A percentile compares a stretch with the other conserved stretches of the same genome.
Evolutionary conservation across 2,797 vertebrate species (phyloP).

Genomic region (Acanthurus tractus): DNA sequence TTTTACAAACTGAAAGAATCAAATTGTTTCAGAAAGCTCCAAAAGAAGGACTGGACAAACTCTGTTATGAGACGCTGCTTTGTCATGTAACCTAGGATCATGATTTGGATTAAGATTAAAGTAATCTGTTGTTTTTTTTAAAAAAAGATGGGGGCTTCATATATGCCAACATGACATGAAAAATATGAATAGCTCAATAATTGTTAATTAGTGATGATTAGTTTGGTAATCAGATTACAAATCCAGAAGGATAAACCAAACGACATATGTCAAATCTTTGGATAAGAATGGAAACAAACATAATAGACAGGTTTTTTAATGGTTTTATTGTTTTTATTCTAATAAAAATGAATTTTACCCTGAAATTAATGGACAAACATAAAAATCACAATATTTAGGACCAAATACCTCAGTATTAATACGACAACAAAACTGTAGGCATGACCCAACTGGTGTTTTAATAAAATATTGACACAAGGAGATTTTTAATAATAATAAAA

Average conservation of each 20-base stretch:
- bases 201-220: background rate
- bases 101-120: constrained; percentile 44
- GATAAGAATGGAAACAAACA: too few relatives aligned
- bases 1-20: constrained; percentile 7
- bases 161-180: background rate
- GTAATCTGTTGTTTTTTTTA: constrained; percentile 46
- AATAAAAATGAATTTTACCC: too few relatives aligned
- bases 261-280: background rate
- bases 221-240: constrained; percentile 14
- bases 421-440: too few relatives aligned
- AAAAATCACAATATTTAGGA: too few relatives aligned
- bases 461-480: too few relatives aligned
- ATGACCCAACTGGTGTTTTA: too few relatives aligned
- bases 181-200: background rate
- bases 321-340: too few relatives aligned
- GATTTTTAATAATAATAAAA: too few relatives aligned
- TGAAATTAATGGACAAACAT: too few relatives aligned
- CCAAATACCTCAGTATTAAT: too few relatives aligned
- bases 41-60: background rate
- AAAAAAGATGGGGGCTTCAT: background rate
- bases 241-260: background rate
- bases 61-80: constrained; percentile 35
- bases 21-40: background rate
- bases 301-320: too few relatives aligned
- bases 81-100: constrained; percentile 32